Base-by-base conservation (phyloP, 2,113 vertebrate genomes). In the Pipra filicauda region DNA sequence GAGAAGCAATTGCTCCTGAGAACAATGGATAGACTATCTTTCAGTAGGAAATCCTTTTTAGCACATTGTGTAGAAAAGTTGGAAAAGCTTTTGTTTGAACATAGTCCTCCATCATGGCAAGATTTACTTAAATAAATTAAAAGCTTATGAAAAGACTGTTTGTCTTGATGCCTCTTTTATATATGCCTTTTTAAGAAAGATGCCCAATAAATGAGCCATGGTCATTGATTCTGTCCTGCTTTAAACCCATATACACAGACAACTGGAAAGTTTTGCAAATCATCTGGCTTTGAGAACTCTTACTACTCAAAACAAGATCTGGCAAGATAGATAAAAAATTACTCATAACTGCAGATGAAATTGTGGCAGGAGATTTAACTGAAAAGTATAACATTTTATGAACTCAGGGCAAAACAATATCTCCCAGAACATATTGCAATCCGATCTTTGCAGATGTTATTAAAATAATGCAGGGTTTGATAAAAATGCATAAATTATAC, bases 401-500 rank as follows among this genome's bases (percentile, higher is more conserved):
- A 95, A 96, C 88, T 92, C 77, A 46, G 83, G 92, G 96, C 93
- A 95, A 94, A 95, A 94, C 95, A 95, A 85, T 95, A 94, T 96
- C 76, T 95, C 93, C 88, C 92, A 87, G 88, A 95, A 92, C 80
- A 87, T 91, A 95, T 61, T 95, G 93, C 83, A 94, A 95, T 89
- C 58, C 0, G 9, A 86, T 95, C 93, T 93, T 64, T 69, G 86
- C 91, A 85, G 93, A 89, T 87, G 93, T 92, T 95, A 94, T 94
- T 96, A 90, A 93, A 97, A 96, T 91, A 97, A 96, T 91, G 80
- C 76, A 65, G 75, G 87, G 83, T 91, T 96, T 91, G 73, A 97
- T 95, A 96, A 95, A 96, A 96, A 94, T 94, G 92, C 96, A 96
- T 97, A 96, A 96, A 97, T 97, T 97, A 95, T 89, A 75, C 88